Base-by-base conservation (phyloP, 2,113 vertebrate genomes). In the Cyprinodon tularosa region DNA sequence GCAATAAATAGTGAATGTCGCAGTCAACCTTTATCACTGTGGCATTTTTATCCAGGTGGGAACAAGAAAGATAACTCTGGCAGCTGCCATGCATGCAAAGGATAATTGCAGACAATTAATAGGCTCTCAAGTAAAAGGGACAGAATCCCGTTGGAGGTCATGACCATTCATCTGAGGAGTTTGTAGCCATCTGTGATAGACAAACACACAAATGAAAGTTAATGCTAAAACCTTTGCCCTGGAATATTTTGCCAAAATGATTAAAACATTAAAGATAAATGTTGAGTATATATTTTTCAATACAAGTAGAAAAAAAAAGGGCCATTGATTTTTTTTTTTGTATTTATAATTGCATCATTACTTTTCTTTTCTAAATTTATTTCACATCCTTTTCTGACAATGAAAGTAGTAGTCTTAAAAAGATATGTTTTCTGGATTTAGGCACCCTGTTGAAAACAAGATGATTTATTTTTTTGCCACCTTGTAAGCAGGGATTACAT, bases 1-100 rank as follows among this genome's bases (percentile, higher is more conserved):
- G 93, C 92, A 95, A 94, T 94, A 94, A 94, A 94, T 90, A 80
- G 87, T 91, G 90, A 92, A 94, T 92, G 92, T 94, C 74, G 66
- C 93, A 90, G 85, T 91, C 88, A 83, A 89, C 88, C 88, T 91
- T 93, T 93, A 90, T 88, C 86, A 84, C 71, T 64, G 67, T 88
- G 73, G 78, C 72, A 83, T 82, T 90, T 92, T 66, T 87, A 80
- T 84, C 81, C 74, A 44, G 66, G 68, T 70, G 77, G 76, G 80
- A 84, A 44, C 72, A 74, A 81, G 62, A 47, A 71, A 72, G 62
- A 76, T 71, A 71, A 73, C 81, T 88, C 76, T 82, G 76, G 88
- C 77, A 83, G 75, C 83, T 89, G 84, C 75, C 67, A 76, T 59
- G 38, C 71, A 84, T 40, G 70, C 75, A 72, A 78, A 84, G 79